Evolutionary conservation across 2,888 invertebrate genomes (phyloP).

Genomic region (Melieria picta): DNA sequence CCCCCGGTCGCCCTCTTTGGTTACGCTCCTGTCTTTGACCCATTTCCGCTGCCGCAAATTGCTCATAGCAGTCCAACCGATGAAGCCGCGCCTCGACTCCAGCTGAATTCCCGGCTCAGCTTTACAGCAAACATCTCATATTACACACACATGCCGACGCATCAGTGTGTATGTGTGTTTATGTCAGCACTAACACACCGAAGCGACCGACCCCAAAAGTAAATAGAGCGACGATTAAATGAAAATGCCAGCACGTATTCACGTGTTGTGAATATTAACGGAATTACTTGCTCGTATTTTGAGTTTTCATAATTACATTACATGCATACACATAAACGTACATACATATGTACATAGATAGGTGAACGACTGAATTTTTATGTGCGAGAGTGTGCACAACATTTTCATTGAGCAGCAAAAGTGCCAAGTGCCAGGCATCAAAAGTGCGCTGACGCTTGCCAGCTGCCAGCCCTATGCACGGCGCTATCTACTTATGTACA

Average conservation of each 20-base stretch:
- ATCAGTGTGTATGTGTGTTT: not conserved
- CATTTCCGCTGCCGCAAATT: not conserved
- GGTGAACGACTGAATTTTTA: not conserved
- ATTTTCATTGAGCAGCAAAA: not conserved
- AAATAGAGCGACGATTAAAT: slow-evolving; percentile 41
- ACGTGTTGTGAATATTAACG: slow-evolving; percentile 58
- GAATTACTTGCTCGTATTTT: slow-evolving; percentile 50
- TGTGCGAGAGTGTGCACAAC: not conserved
- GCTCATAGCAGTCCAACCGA: not conserved
- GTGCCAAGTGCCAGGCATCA: no score
- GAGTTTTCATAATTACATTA: slow-evolving; percentile 55
- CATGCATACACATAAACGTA: not conserved
- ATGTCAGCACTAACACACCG: slow-evolving; percentile 45
- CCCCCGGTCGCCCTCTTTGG: no score
- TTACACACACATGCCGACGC: not conserved
- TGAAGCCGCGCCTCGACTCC: not conserved
- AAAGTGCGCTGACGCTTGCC: no score
- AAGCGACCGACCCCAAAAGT: slow-evolving; percentile 38
- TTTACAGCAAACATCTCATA: not conserved
- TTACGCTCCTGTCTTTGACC: not conserved
- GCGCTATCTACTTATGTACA: not conserved
- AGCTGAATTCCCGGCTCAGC: not conserved
- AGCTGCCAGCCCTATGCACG: no score
- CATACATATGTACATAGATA: not conserved
- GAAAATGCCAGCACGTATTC: slow-evolving; percentile 36